A percentile compares a stretch with the other conserved stretches of the same genome.
Conservation (phyloP, 1,140 invertebrate species). For the Hydropsyche tenuis region DNA sequence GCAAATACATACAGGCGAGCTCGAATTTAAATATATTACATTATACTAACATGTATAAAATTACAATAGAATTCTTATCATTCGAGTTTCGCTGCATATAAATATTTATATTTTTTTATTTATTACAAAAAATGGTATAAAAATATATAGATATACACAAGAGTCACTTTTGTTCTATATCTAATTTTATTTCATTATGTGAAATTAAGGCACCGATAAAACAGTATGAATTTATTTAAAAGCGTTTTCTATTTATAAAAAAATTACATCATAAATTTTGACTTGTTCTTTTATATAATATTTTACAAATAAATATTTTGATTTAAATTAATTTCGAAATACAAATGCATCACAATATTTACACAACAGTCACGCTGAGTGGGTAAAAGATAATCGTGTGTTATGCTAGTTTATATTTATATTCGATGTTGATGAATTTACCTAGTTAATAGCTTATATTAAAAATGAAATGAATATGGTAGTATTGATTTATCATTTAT, state of each 20-base stretch:
- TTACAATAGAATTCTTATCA: neutral
- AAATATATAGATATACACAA: neutral
- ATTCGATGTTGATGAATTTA: neutral
- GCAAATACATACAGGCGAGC: no score
- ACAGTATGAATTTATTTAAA: neutral
- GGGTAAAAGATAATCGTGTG: neutral
- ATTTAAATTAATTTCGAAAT: slow-evolving; percentile 7
- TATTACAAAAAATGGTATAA: slow-evolving; percentile 1
- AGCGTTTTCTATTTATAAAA: neutral
- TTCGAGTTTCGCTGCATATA: no score
- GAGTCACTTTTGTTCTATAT: neutral
- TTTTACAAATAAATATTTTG: slow-evolving; percentile 29
- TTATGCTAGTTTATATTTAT: neutral
- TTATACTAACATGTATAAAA: neutral
- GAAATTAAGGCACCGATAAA: neutral
- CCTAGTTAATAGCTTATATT: no score
- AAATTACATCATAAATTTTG: slow-evolving; percentile 9
- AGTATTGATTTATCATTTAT: no score
- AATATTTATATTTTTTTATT: slow-evolving; percentile 4
- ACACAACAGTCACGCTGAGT: slow-evolving; percentile 14
- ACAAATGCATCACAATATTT: neutral
- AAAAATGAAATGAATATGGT: no score
- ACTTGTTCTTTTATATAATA: slow-evolving; percentile 6
- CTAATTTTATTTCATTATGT: neutral
- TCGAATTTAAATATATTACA: no score